Base-by-base conservation (phyloP, 2,113 vertebrate genomes). In the Potamarius usumacintae region DNA sequence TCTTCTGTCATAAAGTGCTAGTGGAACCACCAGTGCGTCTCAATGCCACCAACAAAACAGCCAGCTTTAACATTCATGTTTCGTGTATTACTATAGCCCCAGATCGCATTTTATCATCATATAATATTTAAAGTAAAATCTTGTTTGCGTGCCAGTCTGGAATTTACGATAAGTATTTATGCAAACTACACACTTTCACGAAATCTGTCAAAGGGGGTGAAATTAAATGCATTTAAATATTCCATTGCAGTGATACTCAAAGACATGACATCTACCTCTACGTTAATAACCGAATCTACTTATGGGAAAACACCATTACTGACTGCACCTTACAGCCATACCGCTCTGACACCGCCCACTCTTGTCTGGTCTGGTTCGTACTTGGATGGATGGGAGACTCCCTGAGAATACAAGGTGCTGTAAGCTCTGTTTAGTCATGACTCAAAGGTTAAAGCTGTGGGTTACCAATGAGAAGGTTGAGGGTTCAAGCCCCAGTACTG, bases 1-100 rank as follows among this genome's bases (percentile, higher is more conserved):
- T 92, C 92, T 90, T 85, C 91, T 93, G 90, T 87, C 90, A 84
- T 89, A 93, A 92, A 89, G 86, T 90, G 30, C 91, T 88, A 89
- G 91, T 90, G 82, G 84, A 87, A 92, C 90, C 89, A 65, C 92
- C 90, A 86, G 89, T 89, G 86, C 93, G 22, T 48, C 27, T 82
- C 48, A 82, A 14, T 25, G 55, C 30, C 10, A 48, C 30, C 5
- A 0, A 82, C n/a, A 27, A 34, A 58, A 80, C 79, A 42, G 30
- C 27, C 18, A 42, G 53, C 53, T 57, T 22, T 76, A 50, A 22
- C 30, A 6, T 72, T 14, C 74, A 77, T 53, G 48, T 52, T 77
- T 6, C 4, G 74, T 77, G 52, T n/a, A 25, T n/a, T 30, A 20
- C 74, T 52, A n/a, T n/a, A 14, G 7, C 74, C 48, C 42, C 74